Evolutionary conservation across 1,140 invertebrate genomes (phyloP).

Genomic region (Panagrolaimus sp.): DNA sequence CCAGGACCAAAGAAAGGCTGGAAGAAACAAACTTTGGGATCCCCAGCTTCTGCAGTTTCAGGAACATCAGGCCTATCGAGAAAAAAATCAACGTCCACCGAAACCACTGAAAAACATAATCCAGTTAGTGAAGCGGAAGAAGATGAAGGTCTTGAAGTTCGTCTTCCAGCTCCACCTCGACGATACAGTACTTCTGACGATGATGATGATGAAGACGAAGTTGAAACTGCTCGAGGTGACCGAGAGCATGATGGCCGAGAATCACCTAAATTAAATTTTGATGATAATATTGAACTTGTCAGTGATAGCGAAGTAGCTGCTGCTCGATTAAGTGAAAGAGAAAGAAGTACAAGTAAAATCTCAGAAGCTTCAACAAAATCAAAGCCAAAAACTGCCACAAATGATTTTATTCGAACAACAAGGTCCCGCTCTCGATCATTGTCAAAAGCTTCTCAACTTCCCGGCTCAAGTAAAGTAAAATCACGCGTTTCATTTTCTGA

Average conservation of each 20-base stretch:
- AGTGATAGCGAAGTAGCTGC: too few relatives aligned
- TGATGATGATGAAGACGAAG: background rate
- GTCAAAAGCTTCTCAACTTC: too few relatives aligned
- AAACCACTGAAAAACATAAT: background rate
- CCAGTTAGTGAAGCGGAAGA: background rate
- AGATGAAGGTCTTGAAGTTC: background rate
- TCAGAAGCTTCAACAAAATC: too few relatives aligned
- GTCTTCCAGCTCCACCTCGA: background rate
- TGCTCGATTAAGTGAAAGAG: too few relatives aligned
- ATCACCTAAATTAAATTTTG: background rate
- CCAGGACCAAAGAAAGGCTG: background rate
- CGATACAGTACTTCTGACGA: background rate
- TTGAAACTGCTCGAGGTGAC: background rate
- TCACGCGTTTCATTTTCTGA: too few relatives aligned
- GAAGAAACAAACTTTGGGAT: background rate
- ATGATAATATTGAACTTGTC: too few relatives aligned
- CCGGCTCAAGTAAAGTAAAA: too few relatives aligned
- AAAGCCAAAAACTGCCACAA: too few relatives aligned
- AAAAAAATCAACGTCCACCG: conserved; percentile 11
- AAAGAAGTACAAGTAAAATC: too few relatives aligned
- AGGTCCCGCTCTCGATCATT: too few relatives aligned
- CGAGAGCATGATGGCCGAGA: background rate
- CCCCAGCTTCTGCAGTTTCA: conserved; percentile 67
- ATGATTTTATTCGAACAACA: too few relatives aligned
- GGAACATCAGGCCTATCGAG: background rate